Percentiles rank a stretch among this genome's conserved stretches.
These are phyloP conservation scores for Xestobium rufovillosum DNA, from an alignment of 2,888 invertebrate genomes.

Conservation along the genomic window DNA sequence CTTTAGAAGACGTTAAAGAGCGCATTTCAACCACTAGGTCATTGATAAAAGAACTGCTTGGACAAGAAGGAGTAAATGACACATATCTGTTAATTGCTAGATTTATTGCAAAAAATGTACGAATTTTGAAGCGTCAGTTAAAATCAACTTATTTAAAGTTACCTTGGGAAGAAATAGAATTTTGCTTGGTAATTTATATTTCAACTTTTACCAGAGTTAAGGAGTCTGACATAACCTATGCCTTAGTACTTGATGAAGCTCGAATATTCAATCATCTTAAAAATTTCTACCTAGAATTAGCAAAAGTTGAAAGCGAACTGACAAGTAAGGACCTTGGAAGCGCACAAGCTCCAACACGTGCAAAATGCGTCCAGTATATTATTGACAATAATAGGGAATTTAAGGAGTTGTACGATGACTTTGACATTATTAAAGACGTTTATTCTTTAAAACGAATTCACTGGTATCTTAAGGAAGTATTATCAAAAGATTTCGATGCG, in stretches of 20 bases:
- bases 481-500: not conserved
- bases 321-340: not conserved
- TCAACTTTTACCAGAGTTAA: not conserved
- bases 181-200: not conserved
- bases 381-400: not conserved
- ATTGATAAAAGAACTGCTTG: too few species aligned
- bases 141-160: not conserved
- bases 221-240: not conserved
- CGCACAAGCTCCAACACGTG: not conserved
- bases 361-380: not conserved
- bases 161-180: slow-evolving; percentile 3
- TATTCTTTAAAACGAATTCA: not conserved
- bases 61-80: not conserved
- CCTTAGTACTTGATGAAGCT: not conserved
- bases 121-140: not conserved
- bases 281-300: not conserved
- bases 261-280: too few species aligned
- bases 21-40: too few species aligned
- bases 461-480: not conserved
- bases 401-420: slow-evolving; percentile 2
- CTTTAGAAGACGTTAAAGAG: too few species aligned
- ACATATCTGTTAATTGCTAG: not conserved
- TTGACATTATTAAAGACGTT: not conserved
- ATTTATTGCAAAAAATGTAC: not conserved
- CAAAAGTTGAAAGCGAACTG: not conserved